Conservation (phyloP, 2,888 invertebrate species). For the Molorchus minor region DNA sequence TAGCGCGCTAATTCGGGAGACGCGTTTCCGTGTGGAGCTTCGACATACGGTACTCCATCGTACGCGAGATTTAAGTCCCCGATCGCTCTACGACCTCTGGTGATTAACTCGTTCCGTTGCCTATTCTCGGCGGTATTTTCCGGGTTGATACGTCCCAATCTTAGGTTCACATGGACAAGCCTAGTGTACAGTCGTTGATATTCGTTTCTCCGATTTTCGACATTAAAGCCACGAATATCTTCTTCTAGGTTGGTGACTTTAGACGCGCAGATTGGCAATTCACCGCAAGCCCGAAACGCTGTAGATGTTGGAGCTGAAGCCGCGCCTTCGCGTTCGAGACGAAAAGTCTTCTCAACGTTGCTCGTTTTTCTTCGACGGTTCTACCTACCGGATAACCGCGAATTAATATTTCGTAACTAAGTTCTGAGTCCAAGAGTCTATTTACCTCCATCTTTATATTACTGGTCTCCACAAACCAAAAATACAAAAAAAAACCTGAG, state of each 20-base stretch:
- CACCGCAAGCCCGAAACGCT: background rate
- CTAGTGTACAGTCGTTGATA: background rate
- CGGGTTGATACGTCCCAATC: background rate
- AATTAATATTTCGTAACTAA: background rate
- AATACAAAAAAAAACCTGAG: no score
- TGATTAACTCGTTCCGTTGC: background rate
- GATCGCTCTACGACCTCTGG: background rate
- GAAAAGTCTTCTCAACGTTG: background rate
- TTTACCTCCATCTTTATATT: constrained; percentile 1
- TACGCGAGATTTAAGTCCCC: background rate
- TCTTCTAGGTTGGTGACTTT: background rate
- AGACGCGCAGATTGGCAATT: background rate
- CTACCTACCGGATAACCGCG: background rate
- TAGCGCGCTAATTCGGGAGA: background rate
- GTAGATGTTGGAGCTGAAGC: background rate
- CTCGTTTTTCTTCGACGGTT: background rate
- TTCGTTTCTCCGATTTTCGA: background rate
- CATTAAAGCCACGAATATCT: background rate
- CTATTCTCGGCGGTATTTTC: background rate
- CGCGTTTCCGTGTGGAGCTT: background rate
- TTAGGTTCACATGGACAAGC: background rate
- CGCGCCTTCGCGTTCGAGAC: background rate
- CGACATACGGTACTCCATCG: background rate
- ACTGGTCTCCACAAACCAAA: no score
- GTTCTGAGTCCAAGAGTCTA: background rate